A percentile compares a stretch with the other conserved stretches of the same genome.
Conservation (phyloP, 2,113 vertebrate species). For the Ageneiosus marmoratus region DNA sequence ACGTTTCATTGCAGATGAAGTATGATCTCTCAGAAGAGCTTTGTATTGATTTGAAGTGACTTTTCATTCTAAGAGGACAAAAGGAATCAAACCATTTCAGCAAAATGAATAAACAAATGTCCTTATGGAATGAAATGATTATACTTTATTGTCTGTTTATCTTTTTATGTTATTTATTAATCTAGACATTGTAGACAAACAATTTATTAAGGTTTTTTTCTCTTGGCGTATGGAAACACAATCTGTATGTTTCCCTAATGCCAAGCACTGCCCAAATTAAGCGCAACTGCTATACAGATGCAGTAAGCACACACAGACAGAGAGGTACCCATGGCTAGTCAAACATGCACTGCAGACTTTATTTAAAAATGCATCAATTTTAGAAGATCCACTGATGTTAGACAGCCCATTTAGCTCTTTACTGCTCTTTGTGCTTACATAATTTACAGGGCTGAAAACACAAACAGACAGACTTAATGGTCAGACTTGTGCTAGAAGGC, state of each 20-base stretch:
- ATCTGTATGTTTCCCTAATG: slow-evolving; percentile 1
- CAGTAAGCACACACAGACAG: slow-evolving; percentile 5
- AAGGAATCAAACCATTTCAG: no score
- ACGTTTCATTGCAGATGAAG: no score
- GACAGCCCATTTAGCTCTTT: slow-evolving; percentile 58
- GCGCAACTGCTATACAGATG: slow-evolving; percentile 7
- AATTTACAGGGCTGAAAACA: slow-evolving; percentile 67
- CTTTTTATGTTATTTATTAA: neutral
- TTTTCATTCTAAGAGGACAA: no score
- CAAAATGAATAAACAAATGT: no score
- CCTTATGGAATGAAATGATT: neutral
- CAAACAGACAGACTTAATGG: slow-evolving; percentile 2
- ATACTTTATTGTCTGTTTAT: neutral
- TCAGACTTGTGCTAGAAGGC: slow-evolving; percentile 35
- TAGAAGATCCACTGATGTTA: slow-evolving; percentile 54
- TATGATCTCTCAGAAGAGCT: no score
- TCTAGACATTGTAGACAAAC: neutral
- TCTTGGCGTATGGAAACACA: neutral
- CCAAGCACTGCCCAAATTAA: neutral
- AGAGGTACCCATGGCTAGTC: slow-evolving; percentile 61
- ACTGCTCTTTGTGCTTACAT: slow-evolving; percentile 67
- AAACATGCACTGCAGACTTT: slow-evolving; percentile 58
- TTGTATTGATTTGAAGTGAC: no score
- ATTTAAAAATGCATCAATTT: slow-evolving; percentile 71
- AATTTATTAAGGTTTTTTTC: neutral